Percentiles rank a stretch among this genome's conserved stretches.
phyloP scores from a whole-genome alignment of 2,113 vertebrate genomes.

The Thunnus thynnus region DNA sequence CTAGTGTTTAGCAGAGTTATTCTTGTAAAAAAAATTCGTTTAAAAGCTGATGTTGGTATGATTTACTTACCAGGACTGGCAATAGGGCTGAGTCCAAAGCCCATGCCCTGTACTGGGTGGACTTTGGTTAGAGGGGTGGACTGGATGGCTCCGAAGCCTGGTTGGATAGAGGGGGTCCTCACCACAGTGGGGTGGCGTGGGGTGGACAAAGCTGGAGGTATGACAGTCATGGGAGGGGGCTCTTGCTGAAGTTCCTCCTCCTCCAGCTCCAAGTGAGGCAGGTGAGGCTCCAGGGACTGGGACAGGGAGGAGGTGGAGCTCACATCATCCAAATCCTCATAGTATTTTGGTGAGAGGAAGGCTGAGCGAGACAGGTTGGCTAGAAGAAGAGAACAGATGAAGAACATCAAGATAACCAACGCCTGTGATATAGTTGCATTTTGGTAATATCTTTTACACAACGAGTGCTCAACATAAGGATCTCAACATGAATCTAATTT shows the following conservation, averaged over 20 bases:
- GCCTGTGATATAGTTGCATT: neutral
- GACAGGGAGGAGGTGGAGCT: slow-evolving; percentile 93
- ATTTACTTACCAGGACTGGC: slow-evolving; percentile 74
- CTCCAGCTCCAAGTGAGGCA: slow-evolving; percentile 77
- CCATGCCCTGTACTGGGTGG: slow-evolving; percentile 59
- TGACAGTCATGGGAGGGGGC: slow-evolving; percentile 41
- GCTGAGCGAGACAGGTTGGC: slow-evolving; percentile 94
- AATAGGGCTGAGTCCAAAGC: slow-evolving; percentile 76
- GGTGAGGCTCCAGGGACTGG: slow-evolving; percentile 89
- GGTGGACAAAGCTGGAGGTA: slow-evolving; percentile 36
- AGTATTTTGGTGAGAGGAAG: slow-evolving; percentile 93
- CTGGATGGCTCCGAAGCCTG: slow-evolving; percentile 85
- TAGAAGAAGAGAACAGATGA: slow-evolving; percentile 63
- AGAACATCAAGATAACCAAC: neutral
- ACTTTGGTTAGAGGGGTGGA: slow-evolving; percentile 86
- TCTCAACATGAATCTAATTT: neutral
- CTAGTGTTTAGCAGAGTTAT: neutral
- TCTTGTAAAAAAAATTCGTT: neutral
- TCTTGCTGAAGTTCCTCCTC: slow-evolving; percentile 78
- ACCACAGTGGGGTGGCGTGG: slow-evolving; percentile 90
- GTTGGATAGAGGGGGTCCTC: slow-evolving; percentile 92
- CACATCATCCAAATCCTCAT: slow-evolving; percentile 94
- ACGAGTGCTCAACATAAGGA: no score
- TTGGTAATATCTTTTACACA: neutral
- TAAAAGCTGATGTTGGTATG: neutral